Base-by-base conservation (phyloP, 2,888 invertebrate species). In the Catotricha subobsoleta region DNA sequence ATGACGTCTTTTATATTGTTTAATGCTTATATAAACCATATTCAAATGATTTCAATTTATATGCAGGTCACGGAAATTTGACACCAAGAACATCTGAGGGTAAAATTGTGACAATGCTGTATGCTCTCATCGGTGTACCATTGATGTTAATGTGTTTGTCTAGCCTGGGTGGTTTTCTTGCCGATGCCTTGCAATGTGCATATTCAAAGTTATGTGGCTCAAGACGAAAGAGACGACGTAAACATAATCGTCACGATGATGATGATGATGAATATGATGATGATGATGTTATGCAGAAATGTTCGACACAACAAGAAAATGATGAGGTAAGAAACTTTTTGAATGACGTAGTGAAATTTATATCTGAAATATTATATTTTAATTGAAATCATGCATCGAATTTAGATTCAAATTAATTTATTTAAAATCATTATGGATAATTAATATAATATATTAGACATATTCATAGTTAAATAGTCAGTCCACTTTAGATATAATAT, bases 121-220 rank as follows among this genome's bases (percentile, higher is more conserved):
- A 90, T 58, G 87, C 88, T 13, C 72, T 87, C 42, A 71, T 88
- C 43, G 88, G 88, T 12, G 87, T 90, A 39, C 90, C 90, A 5
- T 62, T 90, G 43, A 84, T 87, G 67, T 65, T 90, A 50, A 76
- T 88, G 41, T 84, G 87, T 56, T 66, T 90, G 51, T 84, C 87
- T 12, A 83, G 83, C 47, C 68, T 88, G 40, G 88, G 88, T 7
- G 78, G 80, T 8, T 68, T 84, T 19, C 67, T 90, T 53, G 88
- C 88, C 8, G 73, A 78, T 38, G 71, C 78, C 10, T 77, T 86
- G 44, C 71, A 77, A 50, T 70, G 76, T 53, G 74, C 79, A 44
- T 66, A 62, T 46, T 28, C 39, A 20, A 31, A 23, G 23, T 15
- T 39, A 3, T 39, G 39, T 13, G 20, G 18, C 21, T 3, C 33